A percentile compares a stretch with the other conserved stretches of the same genome.
These are phyloP conservation scores for Oncorhynchus gorbuscha DNA, from an alignment of 2,113 vertebrate species.

Conservation along the genomic window DNA sequence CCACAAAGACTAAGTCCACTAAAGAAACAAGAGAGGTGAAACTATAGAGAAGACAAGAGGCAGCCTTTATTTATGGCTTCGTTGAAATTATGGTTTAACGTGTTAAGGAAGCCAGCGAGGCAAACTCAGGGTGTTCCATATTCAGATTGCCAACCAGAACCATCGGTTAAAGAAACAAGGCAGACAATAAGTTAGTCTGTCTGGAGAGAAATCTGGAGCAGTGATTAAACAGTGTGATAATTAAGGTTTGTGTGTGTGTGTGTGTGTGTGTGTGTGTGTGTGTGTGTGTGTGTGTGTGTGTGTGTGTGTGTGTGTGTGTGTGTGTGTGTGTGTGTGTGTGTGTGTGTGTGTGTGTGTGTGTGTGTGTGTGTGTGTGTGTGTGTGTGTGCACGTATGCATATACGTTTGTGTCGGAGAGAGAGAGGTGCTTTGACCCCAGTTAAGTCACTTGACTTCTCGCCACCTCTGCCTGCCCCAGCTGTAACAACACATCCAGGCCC, in stretches of 20 bases:
- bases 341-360: slow-evolving; percentile 15
- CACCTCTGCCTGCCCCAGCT: slow-evolving; percentile 70
- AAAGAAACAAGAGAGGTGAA: slow-evolving; percentile 61
- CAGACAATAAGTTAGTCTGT: slow-evolving; percentile 37
- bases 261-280: too few relatives aligned
- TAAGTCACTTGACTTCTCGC: slow-evolving; percentile 74
- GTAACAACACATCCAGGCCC: slow-evolving; percentile 67
- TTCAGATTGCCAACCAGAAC: slow-evolving; percentile 41
- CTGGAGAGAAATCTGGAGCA: slow-evolving; percentile 26
- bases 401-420: slow-evolving; percentile 11
- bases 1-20: slow-evolving; percentile 51
- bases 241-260: neutral
- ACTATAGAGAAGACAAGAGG: slow-evolving; percentile 50
- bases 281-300: neutral
- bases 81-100: slow-evolving; percentile 46
- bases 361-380: slow-evolving; percentile 8
- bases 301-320: slow-evolving; percentile 20
- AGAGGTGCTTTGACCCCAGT: slow-evolving; percentile 64
- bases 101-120: slow-evolving; percentile 45
- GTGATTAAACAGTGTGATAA: slow-evolving; percentile 33
- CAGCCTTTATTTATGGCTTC: slow-evolving; percentile 39
- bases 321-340: slow-evolving; percentile 8
- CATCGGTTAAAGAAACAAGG: slow-evolving; percentile 25
- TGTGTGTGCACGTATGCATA: slow-evolving; percentile 20
- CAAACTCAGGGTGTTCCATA: slow-evolving; percentile 55